Conservation (phyloP, 2,113 vertebrate genomes). For the Peromyscus maniculatus region DNA sequence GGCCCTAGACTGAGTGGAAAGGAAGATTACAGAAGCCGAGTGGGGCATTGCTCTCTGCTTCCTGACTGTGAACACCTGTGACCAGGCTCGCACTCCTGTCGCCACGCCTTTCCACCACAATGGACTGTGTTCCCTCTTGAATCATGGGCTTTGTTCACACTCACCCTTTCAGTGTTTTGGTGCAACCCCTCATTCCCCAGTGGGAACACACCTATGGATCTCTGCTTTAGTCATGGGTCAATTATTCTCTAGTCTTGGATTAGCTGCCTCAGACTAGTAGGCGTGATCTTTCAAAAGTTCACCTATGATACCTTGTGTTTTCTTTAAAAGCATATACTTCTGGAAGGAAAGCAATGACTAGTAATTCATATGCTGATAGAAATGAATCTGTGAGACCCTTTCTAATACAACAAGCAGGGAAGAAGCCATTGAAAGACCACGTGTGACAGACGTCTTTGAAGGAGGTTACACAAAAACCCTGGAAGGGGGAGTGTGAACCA, state of each 20-base stretch:
- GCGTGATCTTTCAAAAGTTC: not conserved
- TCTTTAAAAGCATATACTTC: not conserved
- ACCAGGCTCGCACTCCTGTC: not conserved
- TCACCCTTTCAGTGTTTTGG: not conserved
- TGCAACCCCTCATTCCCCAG: not conserved
- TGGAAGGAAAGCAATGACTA: not conserved
- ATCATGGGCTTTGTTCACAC: not conserved
- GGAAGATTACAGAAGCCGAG: not conserved
- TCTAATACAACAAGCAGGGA: not conserved
- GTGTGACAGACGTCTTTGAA: not conserved
- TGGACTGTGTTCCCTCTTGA: not conserved
- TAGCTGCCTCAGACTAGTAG: not conserved
- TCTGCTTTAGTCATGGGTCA: not conserved
- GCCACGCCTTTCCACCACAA: not conserved
- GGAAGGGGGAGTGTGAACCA: not conserved
- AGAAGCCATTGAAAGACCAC: not conserved
- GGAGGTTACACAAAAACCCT: not conserved
- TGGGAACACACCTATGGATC: not conserved
- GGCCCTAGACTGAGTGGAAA: not conserved
- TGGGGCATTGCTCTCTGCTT: not conserved
- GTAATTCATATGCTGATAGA: not conserved
- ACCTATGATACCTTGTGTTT: not conserved
- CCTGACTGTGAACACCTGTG: not conserved
- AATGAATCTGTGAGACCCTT: conserved; percentile 1
- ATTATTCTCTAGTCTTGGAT: not conserved